These are phyloP conservation scores for Dipus sagitta DNA, from an alignment of 2,797 vertebrate species.

Conservation along the genomic window DNA sequence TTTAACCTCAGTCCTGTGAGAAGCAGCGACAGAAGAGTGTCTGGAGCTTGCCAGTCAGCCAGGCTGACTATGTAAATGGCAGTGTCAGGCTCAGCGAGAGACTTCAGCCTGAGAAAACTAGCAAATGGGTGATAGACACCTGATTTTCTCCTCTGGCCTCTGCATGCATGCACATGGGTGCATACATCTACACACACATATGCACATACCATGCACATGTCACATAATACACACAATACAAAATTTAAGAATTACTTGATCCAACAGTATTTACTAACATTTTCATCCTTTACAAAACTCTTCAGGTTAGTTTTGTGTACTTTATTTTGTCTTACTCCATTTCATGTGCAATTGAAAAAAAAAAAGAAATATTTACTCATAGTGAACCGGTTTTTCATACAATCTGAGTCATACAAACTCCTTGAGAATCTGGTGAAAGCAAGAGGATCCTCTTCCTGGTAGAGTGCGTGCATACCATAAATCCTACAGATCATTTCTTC, in stretches of 20 bases:
- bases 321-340: neutral
- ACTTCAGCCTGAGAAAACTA: too few species aligned
- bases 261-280: neutral
- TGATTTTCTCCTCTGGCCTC: too few species aligned
- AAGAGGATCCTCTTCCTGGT: neutral
- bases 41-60: too few species aligned
- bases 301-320: neutral
- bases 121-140: too few species aligned
- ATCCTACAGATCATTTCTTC: neutral
- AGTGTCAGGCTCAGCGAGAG: too few species aligned
- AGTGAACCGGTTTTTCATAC: neutral
- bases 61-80: too few species aligned
- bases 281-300: neutral
- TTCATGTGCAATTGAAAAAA: neutral
- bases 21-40: too few species aligned
- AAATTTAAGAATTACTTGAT: neutral
- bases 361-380: neutral
- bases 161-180: too few species aligned
- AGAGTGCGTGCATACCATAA: neutral
- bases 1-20: too few species aligned
- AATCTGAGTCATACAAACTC: neutral
- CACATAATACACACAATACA: neutral
- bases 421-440: conserved; percentile 17
- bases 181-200: too few species aligned
- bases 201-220: too few species aligned